These are phyloP conservation scores for Actinemys pallida DNA, from an alignment of 2,113 vertebrate species.

Conservation along the genomic window DNA sequence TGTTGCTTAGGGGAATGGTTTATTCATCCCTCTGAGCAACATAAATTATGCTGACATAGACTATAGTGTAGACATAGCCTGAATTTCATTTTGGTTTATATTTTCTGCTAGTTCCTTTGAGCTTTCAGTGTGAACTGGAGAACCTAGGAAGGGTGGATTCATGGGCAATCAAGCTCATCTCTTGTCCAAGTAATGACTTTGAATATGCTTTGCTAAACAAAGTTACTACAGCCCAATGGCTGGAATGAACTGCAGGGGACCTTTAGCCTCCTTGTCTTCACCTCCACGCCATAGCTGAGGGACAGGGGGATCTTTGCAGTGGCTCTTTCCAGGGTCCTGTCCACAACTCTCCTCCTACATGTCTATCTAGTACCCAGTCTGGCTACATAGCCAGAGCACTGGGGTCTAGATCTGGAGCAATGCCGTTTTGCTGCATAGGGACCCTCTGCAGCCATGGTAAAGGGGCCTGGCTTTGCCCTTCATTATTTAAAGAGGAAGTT, in stretches of 20 bases:
- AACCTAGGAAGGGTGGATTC: background rate
- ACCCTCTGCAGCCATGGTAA: background rate
- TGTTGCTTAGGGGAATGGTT: too few relatives aligned
- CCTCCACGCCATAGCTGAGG: background rate
- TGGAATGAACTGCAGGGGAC: background rate
- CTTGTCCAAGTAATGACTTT: rapidly evolving
- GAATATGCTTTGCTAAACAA: background rate
- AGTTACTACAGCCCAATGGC: background rate
- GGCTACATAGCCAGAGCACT: rapidly evolving
- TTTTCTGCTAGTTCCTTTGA: background rate
- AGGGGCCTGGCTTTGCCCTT: background rate
- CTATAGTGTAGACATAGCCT: too few relatives aligned
- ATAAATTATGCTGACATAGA: too few relatives aligned
- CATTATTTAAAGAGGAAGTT: background rate
- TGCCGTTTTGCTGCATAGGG: background rate
- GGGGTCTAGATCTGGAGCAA: background rate
- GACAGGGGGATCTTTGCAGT: background rate
- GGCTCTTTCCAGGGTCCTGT: background rate
- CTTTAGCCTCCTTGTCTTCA: background rate
- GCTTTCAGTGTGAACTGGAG: background rate
- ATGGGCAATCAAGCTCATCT: background rate
- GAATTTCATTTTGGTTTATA: background rate
- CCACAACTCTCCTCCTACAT: background rate
- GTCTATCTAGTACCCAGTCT: background rate
- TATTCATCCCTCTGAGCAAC: too few relatives aligned